These are phyloP conservation scores for Nesogale talazaci DNA, from an alignment of 2,113 vertebrate genomes.

Conservation along the genomic window DNA sequence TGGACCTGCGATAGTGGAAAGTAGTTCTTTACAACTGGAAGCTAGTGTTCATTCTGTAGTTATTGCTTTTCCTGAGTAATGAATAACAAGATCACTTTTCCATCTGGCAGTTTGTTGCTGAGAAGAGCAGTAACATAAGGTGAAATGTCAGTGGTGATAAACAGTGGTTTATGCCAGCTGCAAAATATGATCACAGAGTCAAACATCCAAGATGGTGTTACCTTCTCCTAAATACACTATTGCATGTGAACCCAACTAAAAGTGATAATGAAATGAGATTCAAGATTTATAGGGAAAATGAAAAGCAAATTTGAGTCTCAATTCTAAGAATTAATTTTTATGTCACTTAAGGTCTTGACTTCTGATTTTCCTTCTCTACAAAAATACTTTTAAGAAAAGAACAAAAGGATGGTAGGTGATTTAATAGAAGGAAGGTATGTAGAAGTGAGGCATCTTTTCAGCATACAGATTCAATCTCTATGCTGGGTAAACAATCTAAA, in stretches of 20 bases:
- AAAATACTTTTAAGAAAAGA: too few relatives aligned
- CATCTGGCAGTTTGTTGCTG: slow-evolving; percentile 64
- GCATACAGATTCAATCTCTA: too few relatives aligned
- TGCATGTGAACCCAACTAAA: background rate
- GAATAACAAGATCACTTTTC: slow-evolving; percentile 29
- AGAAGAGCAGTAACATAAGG: slow-evolving; percentile 64
- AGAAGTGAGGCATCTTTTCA: too few relatives aligned
- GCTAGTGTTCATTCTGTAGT: slow-evolving; percentile 24
- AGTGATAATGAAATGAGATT: background rate
- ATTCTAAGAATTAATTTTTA: background rate
- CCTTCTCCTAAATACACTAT: too few relatives aligned
- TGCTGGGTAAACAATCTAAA: too few relatives aligned
- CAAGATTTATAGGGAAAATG: background rate
- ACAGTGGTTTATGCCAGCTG: slow-evolving; percentile 62
- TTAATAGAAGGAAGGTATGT: too few relatives aligned
- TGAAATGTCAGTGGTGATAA: slow-evolving; percentile 71
- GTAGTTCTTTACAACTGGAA: slow-evolving; percentile 23
- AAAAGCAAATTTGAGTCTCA: background rate
- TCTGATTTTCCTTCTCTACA: background rate
- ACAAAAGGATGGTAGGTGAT: too few relatives aligned
- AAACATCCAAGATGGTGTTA: background rate
- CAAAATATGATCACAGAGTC: slow-evolving; percentile 52
- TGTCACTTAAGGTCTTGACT: background rate
- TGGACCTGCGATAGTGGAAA: slow-evolving; percentile 3
- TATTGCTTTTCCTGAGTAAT: slow-evolving; percentile 38